Conservation (phyloP, 1,140 invertebrate species). For the Palaemon carinicauda region DNA sequence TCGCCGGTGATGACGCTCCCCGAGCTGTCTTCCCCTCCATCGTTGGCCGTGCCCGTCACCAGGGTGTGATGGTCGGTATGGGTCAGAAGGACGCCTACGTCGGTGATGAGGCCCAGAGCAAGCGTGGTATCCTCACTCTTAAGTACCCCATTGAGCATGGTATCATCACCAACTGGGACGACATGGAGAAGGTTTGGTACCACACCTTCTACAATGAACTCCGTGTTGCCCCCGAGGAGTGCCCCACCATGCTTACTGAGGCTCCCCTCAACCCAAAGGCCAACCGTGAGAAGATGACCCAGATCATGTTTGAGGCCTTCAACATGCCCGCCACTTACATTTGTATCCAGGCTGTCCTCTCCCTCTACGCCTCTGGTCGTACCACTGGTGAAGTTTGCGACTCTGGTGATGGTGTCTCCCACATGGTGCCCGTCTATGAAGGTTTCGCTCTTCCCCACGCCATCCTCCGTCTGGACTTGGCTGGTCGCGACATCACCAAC, state of each 20-base stretch:
- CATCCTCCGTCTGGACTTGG: slow-evolving; percentile 40
- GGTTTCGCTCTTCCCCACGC: slow-evolving; percentile 38
- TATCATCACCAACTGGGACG: slow-evolving; percentile 96
- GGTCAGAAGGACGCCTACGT: slow-evolving; percentile 91
- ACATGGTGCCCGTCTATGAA: slow-evolving; percentile 11
- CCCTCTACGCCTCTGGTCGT: neutral
- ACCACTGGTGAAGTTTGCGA: neutral
- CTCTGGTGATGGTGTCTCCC: neutral
- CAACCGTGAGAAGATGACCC: slow-evolving; percentile 79
- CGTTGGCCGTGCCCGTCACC: slow-evolving; percentile 72
- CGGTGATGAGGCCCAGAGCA: slow-evolving; percentile 92
- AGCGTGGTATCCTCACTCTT: slow-evolving; percentile 88
- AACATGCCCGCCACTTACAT: slow-evolving; percentile 68
- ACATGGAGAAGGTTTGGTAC: slow-evolving; percentile 98
- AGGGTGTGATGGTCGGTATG: slow-evolving; percentile 90
- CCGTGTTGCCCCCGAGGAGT: slow-evolving; percentile 92
- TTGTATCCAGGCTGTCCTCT: neutral
- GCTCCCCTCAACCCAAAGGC: slow-evolving; percentile 92
- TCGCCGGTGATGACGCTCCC: slow-evolving; percentile 75
- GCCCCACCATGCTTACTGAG: slow-evolving; percentile 85
- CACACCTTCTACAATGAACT: slow-evolving; percentile 96
- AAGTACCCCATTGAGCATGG: slow-evolving; percentile 96
- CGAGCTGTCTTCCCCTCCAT: slow-evolving; percentile 75
- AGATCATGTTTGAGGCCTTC: slow-evolving; percentile 73
- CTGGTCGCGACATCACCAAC: slow-evolving; percentile 30